These are phyloP conservation scores for Bombyx mori DNA, from an alignment of 1,140 invertebrate species.

Conservation along the genomic window DNA sequence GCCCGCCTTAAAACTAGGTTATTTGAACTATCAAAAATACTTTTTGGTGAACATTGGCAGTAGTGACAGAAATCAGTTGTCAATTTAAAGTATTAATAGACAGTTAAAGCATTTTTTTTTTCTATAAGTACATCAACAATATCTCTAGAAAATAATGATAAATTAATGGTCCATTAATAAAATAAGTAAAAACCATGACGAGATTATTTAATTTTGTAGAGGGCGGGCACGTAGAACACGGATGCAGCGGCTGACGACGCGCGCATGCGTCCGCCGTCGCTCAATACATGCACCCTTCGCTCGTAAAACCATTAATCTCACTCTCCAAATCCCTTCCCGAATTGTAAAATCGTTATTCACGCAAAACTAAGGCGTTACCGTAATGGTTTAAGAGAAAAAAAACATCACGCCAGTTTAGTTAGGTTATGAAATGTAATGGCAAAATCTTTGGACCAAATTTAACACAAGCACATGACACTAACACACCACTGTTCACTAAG, in stretches of 20 bases:
- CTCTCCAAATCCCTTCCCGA: slow-evolving; percentile 1
- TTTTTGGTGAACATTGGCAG: too few species aligned
- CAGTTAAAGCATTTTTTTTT: too few species aligned
- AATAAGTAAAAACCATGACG: background rate
- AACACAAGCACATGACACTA: slow-evolving; percentile 2
- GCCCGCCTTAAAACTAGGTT: too few species aligned
- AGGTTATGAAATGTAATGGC: background rate
- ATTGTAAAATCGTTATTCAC: too few species aligned
- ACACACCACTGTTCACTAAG: background rate
- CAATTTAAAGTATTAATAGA: too few species aligned
- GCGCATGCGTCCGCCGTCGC: slow-evolving; percentile 53
- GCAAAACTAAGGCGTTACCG: too few species aligned
- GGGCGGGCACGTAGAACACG: background rate
- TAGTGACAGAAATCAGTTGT: too few species aligned
- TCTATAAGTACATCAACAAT: too few species aligned
- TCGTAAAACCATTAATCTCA: slow-evolving; percentile 11
- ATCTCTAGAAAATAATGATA: too few species aligned
- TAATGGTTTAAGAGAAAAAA: background rate
- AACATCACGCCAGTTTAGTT: slow-evolving; percentile 1
- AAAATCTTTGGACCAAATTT: background rate
- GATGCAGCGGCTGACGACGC: slow-evolving; percentile 22
- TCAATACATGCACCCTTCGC: slow-evolving; percentile 58
- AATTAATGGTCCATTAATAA: too few species aligned
- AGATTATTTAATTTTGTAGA: background rate
- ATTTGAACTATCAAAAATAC: too few species aligned